phyloP scores from a whole-genome alignment of 1,140 invertebrate species.

The Neelides sp. region DNA sequence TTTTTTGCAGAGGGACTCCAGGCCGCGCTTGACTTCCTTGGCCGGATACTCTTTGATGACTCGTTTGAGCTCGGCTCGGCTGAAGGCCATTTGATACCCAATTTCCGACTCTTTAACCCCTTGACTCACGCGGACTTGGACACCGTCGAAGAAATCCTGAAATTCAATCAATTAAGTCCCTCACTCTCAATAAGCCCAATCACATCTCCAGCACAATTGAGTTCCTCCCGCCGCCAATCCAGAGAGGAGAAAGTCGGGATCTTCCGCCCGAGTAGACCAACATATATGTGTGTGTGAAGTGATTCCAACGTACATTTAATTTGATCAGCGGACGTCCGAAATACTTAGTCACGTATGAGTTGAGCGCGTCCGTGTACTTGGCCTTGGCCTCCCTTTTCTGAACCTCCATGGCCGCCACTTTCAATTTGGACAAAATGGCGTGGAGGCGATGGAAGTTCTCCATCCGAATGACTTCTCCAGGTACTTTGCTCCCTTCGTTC shows the following conservation, averaged over 20 bases:
- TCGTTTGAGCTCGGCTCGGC: conserved; percentile 89
- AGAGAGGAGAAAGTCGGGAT: no score
- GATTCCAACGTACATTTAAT: conserved; percentile 57
- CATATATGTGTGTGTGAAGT: neutral
- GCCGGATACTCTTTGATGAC: conserved; percentile 92
- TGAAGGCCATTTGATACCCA: conserved; percentile 93
- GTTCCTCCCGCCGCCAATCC: no score
- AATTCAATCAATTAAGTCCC: neutral
- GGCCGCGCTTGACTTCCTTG: conserved; percentile 86
- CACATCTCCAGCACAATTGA: no score
- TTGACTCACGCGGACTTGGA: conserved; percentile 73
- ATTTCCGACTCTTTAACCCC: conserved; percentile 96
- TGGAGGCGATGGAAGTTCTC: conserved; percentile 96
- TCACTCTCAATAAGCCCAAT: neutral
- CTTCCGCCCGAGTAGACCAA: neutral
- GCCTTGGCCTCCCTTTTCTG: conserved; percentile 82
- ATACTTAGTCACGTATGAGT: conserved; percentile 82
- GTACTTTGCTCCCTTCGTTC: conserved; percentile 81
- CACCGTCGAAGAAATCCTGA: conserved; percentile 86
- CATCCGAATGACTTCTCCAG: conserved; percentile 86
- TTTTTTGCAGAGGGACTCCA: conserved; percentile 90
- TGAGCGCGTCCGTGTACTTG: conserved; percentile 78
- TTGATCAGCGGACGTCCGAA: conserved; percentile 92
- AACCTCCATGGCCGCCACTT: conserved; percentile 75
- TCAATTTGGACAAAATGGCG: conserved; percentile 72